These are phyloP conservation scores for Pseudorhiza aurosa DNA, from an alignment of 30 jellyfish, hydroid and myxozoan genomes.

Conservation along the genomic window DNA sequence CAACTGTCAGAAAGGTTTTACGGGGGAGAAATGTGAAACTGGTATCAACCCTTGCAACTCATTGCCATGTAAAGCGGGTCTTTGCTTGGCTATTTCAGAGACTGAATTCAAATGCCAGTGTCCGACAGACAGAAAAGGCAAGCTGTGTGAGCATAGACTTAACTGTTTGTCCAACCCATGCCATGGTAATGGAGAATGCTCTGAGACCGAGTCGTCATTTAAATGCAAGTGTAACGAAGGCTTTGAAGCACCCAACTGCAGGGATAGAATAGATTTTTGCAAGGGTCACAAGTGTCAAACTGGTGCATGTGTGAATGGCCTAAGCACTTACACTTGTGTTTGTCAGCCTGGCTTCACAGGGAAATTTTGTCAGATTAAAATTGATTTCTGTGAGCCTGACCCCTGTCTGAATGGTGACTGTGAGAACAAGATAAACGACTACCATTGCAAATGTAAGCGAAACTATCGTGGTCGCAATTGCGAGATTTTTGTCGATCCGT, in stretches of 20 bases:
- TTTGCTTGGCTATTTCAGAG: slow-evolving; percentile 34
- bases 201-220: slow-evolving; percentile 15
- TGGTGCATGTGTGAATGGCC: slow-evolving; percentile 33
- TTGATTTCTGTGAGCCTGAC: slow-evolving; percentile 26
- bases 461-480: slow-evolving; percentile 26
- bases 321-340: slow-evolving; percentile 15
- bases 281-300: slow-evolving; percentile 1
- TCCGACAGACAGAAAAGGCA: slow-evolving; percentile 49
- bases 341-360: slow-evolving; percentile 55
- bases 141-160: slow-evolving; percentile 32
- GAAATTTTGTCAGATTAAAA: slow-evolving; percentile 9
- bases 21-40: slow-evolving; percentile 49
- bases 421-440: not conserved
- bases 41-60: slow-evolving; percentile 58
- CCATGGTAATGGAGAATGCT: slow-evolving; percentile 43
- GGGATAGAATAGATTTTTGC: slow-evolving; percentile 26
- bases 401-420: slow-evolving; percentile 59
- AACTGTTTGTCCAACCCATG: slow-evolving; percentile 65
- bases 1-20: slow-evolving; percentile 51
- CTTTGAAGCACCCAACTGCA: slow-evolving; percentile 18
- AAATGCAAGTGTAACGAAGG: slow-evolving; percentile 44
- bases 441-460: slow-evolving; percentile 16
- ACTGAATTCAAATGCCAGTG: slow-evolving; percentile 66
- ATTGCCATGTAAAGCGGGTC: slow-evolving; percentile 60
- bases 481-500: slow-evolving; percentile 32